Base-by-base conservation (phyloP, 2,888 invertebrate species). In the Halictus ligatus region DNA sequence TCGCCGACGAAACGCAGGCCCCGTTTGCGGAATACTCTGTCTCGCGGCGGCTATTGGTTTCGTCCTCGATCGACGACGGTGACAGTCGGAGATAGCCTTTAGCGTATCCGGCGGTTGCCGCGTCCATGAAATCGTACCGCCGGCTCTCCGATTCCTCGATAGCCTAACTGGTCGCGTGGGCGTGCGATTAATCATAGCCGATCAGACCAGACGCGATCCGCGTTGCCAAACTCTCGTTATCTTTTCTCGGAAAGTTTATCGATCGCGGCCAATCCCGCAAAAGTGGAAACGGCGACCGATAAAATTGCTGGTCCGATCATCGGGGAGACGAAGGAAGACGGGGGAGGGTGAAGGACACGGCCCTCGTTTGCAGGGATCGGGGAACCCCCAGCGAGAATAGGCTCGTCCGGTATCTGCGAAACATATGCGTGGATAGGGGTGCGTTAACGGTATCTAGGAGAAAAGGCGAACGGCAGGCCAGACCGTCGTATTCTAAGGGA, bases 391-490 rank as follows among this genome's bases (percentile, higher is more conserved):
- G 40, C 35, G 85, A 76, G 75, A 80, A 54, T 48, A 60, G 48
- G 58, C 43, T 50, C 50, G 85, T 60, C 35, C 67, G 88, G 90
- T 94, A 93, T 94, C 94, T 94, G 93, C 90, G 90, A 92, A 93
- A 86, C 94, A 94, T 94, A 93, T 94, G 94, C 92, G 93, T 60
- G 87, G 92, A 94, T 94, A 93, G 92, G 93, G 94, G 93, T 91
- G 92, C 88, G 84, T 88, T 79, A 80, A 86, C 89, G 90, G 88
- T 85, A 89, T 89, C 88, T 88, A 89, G 84, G 84, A 76, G 83
- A 85, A 80, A 76, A 73, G 85, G 78, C 84, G 80, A 76, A 64
- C 81, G 54, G 78, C 60, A 12, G 2, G 25, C 25, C 25, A 54
- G 71, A 81, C 54, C 84, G 67, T 88, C 81, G 79, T 79, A 76